A percentile compares a stretch with the other conserved stretches of the same genome.
Conservation (phyloP, 2,113 vertebrate genomes). For the Deroptyus accipitrinus region DNA sequence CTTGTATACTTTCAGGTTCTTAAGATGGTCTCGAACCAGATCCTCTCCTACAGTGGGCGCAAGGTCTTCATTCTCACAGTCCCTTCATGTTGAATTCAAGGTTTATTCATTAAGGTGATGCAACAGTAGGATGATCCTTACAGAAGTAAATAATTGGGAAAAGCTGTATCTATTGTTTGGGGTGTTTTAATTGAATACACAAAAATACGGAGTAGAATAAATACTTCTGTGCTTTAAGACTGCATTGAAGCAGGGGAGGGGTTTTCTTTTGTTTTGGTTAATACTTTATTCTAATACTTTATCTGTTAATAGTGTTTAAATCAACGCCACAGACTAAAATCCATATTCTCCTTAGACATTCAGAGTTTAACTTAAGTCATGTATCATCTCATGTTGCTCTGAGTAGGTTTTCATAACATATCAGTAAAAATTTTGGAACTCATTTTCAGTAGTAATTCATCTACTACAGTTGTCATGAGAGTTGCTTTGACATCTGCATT, state of each 20-base stretch:
- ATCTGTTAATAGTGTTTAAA: not conserved
- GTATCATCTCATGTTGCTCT: not conserved
- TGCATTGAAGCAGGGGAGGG: not conserved
- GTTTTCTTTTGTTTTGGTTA: not conserved
- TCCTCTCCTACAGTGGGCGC: no score
- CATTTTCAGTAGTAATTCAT: not conserved
- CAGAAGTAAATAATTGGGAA: not conserved
- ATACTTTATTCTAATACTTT: not conserved
- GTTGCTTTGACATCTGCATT: not conserved
- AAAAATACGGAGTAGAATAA: not conserved
- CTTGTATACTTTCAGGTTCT: no score
- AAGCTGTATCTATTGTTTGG: not conserved
- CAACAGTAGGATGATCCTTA: not conserved
- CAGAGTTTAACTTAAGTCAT: not conserved
- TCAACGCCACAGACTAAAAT: not conserved
- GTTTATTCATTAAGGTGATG: not conserved
- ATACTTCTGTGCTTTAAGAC: not conserved
- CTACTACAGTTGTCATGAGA: not conserved
- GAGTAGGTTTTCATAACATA: not conserved
- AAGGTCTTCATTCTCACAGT: no score
- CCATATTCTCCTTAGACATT: not conserved
- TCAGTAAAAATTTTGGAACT: not conserved
- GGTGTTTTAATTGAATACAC: not conserved
- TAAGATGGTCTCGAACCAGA: no score
- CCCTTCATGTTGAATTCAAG: not conserved